Percentiles rank a stretch among this genome's conserved stretches.
Evolutionary conservation across 1,140 invertebrate species (phyloP).

Genomic region (Chrysopa pallens): DNA sequence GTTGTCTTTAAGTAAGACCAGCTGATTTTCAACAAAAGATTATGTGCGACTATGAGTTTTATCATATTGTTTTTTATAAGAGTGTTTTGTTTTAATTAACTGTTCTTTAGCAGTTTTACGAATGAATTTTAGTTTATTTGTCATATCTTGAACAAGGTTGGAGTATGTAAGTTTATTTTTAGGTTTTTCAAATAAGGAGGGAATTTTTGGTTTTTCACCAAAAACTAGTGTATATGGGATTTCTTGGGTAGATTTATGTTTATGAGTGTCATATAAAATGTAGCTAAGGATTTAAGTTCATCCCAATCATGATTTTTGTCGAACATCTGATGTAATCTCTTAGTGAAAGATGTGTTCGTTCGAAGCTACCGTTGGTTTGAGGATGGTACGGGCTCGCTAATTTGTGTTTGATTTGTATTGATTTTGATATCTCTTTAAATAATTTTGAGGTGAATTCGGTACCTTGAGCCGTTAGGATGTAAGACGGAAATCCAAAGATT

Average conservation of each 20-base stretch:
- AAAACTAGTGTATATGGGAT: constrained; percentile 24
- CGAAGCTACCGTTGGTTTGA: constrained; percentile 18
- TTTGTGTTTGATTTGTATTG: constrained; percentile 13
- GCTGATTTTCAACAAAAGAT: constrained; percentile 9
- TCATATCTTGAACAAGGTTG: constrained; percentile 13
- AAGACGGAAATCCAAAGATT: constrained; percentile 16
- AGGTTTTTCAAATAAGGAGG: constrained; percentile 7
- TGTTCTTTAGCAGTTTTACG: constrained; percentile 15
- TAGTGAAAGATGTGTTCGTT: constrained; percentile 15
- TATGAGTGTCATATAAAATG: constrained; percentile 20
- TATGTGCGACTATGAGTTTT: constrained; percentile 6
- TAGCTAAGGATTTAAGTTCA: constrained; percentile 15
- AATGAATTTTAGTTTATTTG: constrained; percentile 14
- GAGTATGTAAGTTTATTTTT: constrained; percentile 15
- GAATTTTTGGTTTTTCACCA: constrained; percentile 14
- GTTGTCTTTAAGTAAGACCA: constrained; percentile 6
- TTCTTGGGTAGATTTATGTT: constrained; percentile 18
- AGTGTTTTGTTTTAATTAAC: constrained; percentile 11
- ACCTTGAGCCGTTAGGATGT: constrained; percentile 17
- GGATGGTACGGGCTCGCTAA: constrained; percentile 12
- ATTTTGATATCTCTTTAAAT: constrained; percentile 10
- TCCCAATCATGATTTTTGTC: constrained; percentile 15
- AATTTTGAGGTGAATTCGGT: constrained; percentile 13
- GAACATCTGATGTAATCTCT: constrained; percentile 16
- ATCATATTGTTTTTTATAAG: constrained; percentile 15